These are phyloP conservation scores for Lacerta viridis DNA, from an alignment of 2,797 vertebrate species.

Conservation along the genomic window DNA sequence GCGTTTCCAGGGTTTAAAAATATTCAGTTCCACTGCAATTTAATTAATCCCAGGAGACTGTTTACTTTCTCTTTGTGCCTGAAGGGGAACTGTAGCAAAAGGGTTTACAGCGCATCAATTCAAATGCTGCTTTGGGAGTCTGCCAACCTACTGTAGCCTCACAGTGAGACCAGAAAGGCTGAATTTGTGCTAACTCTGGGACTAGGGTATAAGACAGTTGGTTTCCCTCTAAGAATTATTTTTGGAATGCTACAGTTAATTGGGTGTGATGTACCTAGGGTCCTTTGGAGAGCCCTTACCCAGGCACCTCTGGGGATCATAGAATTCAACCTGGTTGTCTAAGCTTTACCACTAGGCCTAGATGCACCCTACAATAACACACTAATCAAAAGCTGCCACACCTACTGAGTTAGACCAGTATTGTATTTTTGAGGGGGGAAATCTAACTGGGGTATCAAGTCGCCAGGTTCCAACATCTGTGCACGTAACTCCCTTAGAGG, in stretches of 20 bases:
- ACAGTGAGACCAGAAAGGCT: neutral
- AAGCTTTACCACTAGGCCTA: neutral
- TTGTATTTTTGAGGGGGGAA: neutral
- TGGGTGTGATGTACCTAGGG: no score
- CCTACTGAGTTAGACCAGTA: neutral
- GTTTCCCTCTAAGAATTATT: neutral
- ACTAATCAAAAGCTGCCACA: neutral
- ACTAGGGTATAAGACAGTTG: neutral
- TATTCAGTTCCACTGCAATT: constrained; percentile 28
- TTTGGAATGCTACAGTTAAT: neutral
- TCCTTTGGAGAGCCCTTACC: neutral
- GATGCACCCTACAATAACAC: neutral
- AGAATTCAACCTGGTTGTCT: neutral
- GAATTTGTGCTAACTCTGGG: neutral
- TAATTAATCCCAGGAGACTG: constrained; percentile 21
- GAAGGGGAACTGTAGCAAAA: constrained; percentile 37
- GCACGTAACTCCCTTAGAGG: neutral
- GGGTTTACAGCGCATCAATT: constrained; percentile 16
- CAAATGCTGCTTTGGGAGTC: constrained; percentile 22
- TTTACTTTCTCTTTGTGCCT: constrained; percentile 33
- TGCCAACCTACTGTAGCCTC: neutral
- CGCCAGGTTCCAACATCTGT: neutral
- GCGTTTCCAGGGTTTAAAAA: constrained; percentile 35
- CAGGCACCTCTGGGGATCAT: no score
- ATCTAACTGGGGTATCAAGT: neutral